Conservation (phyloP, 2,888 invertebrate genomes). For the Suillia variegata region DNA sequence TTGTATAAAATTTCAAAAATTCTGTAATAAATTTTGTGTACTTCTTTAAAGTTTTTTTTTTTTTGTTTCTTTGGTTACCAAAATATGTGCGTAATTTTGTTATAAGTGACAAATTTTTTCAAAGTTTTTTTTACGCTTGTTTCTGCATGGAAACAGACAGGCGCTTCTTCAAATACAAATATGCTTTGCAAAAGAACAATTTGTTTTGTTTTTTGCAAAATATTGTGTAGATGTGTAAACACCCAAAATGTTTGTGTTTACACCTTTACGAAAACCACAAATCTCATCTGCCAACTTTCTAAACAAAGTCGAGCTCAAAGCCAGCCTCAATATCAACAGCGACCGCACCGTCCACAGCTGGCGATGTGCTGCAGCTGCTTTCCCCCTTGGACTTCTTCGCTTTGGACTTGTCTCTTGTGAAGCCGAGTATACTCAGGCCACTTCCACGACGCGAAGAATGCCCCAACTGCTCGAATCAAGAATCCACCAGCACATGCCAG, state of each 20-base stretch:
- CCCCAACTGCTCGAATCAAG: conserved; percentile 66
- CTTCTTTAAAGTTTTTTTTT: conserved; percentile 10
- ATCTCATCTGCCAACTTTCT: conserved; percentile 23
- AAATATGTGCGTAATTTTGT: conserved; percentile 24
- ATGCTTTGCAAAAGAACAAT: conserved; percentile 8
- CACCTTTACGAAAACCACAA: conserved; percentile 6
- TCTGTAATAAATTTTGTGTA: conserved; percentile 36
- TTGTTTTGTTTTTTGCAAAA: conserved; percentile 9
- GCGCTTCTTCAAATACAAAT: conserved; percentile 14
- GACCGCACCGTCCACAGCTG: conserved; percentile 43
- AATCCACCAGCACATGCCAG: conserved; percentile 89
- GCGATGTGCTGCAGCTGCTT: too few species aligned
- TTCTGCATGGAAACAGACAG: conserved; percentile 7
- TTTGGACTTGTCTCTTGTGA: conserved; percentile 55
- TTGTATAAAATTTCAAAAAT: conserved; percentile 29
- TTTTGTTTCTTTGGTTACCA: conserved; percentile 6
- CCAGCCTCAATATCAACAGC: conserved; percentile 59
- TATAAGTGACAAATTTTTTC: conserved; percentile 42
- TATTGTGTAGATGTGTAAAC: conserved; percentile 20
- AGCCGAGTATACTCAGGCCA: conserved; percentile 49
- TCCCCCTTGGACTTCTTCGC: conserved; percentile 44
- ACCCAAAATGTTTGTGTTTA: conserved; percentile 10
- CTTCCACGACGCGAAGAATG: conserved; percentile 56
- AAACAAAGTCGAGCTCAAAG: conserved; percentile 58
- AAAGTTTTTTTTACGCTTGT: too few species aligned